Evolutionary conservation across 2,888 invertebrate genomes (phyloP).

Genomic region (Thymelicus lineola): DNA sequence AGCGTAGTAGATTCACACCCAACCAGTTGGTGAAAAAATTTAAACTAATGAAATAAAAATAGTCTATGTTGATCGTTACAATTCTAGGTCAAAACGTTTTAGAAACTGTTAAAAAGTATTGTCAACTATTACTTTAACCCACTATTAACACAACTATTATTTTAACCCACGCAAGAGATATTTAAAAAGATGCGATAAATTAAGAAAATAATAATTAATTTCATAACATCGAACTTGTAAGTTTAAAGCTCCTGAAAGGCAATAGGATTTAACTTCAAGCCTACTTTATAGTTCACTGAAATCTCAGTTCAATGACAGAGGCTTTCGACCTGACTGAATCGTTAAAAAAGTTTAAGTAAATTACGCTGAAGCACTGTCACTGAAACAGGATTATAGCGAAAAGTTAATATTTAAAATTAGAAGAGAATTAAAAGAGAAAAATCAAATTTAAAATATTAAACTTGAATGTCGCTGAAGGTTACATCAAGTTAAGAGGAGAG

Average conservation of each 20-base stretch:
- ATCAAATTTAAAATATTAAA: conserved; percentile 45
- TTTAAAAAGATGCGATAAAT: conserved; percentile 17
- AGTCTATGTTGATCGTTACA: not conserved
- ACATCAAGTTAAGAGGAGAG: conserved; percentile 43
- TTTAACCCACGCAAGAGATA: not conserved
- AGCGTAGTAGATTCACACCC: conserved; percentile 39
- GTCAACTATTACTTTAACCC: not conserved
- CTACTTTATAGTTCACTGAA: conserved; percentile 38
- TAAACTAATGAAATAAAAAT: conserved; percentile 10
- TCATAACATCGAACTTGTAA: conserved; percentile 20
- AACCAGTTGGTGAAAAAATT: conserved; percentile 21
- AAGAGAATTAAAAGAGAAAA: conserved; percentile 40
- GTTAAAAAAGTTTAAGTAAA: conserved; percentile 17
- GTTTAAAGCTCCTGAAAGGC: conserved; percentile 41
- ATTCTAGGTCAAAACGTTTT: conserved; percentile 23
- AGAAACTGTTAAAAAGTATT: conserved; percentile 12
- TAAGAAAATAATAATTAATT: conserved; percentile 28
- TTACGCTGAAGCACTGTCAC: not conserved
- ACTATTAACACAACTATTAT: too few species aligned
- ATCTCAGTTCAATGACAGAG: conserved; percentile 44
- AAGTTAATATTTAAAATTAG: conserved; percentile 25
- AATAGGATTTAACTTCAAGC: conserved; percentile 40
- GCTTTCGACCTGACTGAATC: conserved; percentile 35
- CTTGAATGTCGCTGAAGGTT: conserved; percentile 57
- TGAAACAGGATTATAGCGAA: conserved; percentile 17